A percentile compares a stretch with the other conserved stretches of the same genome.
phyloP scores from a whole-genome alignment of 92 coral and sea anemone species.

The Parazoanthus swiftii region DNA sequence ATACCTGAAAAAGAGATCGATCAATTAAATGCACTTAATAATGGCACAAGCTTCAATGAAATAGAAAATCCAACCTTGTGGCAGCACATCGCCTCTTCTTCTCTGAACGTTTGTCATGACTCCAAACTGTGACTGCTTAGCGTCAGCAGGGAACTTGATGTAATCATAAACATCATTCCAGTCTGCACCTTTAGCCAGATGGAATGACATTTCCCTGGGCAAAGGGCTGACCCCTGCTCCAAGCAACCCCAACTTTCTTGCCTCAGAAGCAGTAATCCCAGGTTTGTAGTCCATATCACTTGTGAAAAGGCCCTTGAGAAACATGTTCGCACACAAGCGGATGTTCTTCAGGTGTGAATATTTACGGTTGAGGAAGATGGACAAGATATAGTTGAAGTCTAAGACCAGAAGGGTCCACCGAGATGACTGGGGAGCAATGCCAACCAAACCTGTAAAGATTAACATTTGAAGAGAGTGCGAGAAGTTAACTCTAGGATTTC shows the following conservation, averaged over 20 bases:
- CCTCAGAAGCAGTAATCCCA: constrained; percentile 87
- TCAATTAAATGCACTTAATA: background rate
- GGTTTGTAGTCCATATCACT: constrained; percentile 94
- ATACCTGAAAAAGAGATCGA: background rate
- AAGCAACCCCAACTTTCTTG: constrained; percentile 85
- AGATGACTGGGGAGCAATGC: constrained; percentile 76
- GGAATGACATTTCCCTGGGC: constrained; percentile 95
- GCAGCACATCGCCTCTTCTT: constrained; percentile 14
- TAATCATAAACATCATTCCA: constrained; percentile 88
- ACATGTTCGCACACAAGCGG: constrained; percentile 97
- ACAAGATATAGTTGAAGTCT: constrained; percentile 82
- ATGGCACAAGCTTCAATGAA: background rate
- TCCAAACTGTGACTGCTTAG: constrained; percentile 73
- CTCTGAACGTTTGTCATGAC: constrained; percentile 70
- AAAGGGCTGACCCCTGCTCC: constrained; percentile 81
- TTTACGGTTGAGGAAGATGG: constrained; percentile 88
- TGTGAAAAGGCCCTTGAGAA: constrained; percentile 91
- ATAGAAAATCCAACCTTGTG: constrained; percentile 18
- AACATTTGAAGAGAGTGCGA: background rate
- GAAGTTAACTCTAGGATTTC: no score
- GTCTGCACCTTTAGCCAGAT: constrained; percentile 77
- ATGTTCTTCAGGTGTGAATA: constrained; percentile 85
- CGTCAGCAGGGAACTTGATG: constrained; percentile 89
- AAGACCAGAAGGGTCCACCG: constrained; percentile 94
- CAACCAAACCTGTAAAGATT: constrained; percentile 69